phyloP scores from a whole-genome alignment of 1,140 invertebrate species.

The Dreissena rostriformis region DNA sequence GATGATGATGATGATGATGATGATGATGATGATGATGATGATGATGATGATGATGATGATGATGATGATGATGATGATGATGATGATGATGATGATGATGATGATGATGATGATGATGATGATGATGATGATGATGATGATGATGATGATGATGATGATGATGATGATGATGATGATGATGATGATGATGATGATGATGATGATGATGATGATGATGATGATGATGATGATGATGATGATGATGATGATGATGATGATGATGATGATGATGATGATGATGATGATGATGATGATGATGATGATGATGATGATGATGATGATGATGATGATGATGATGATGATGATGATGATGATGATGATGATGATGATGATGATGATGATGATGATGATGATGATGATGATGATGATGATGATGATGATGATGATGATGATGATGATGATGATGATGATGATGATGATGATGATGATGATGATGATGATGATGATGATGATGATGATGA shows the following conservation, averaged over 20 bases:
- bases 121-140: slow-evolving; percentile 7
- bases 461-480: slow-evolving; percentile 8
- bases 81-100: slow-evolving; percentile 7
- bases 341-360: slow-evolving; percentile 8
- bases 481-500: slow-evolving; percentile 7
- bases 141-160: slow-evolving; percentile 7
- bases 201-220: slow-evolving; percentile 7
- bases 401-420: slow-evolving; percentile 8
- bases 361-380: slow-evolving; percentile 7
- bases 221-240: slow-evolving; percentile 8
- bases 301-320: slow-evolving; percentile 7
- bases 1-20: slow-evolving; percentile 7
- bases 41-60: slow-evolving; percentile 8
- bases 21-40: slow-evolving; percentile 7
- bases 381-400: slow-evolving; percentile 7
- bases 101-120: slow-evolving; percentile 8
- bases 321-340: slow-evolving; percentile 7
- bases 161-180: slow-evolving; percentile 8
- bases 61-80: slow-evolving; percentile 7
- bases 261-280: slow-evolving; percentile 7
- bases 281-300: slow-evolving; percentile 8
- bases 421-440: slow-evolving; percentile 7
- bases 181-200: slow-evolving; percentile 7
- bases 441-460: slow-evolving; percentile 7
- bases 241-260: slow-evolving; percentile 7